These are phyloP conservation scores for Apodemus agrarius DNA, from an alignment of 2,797 vertebrate genomes.

Conservation along the genomic window DNA sequence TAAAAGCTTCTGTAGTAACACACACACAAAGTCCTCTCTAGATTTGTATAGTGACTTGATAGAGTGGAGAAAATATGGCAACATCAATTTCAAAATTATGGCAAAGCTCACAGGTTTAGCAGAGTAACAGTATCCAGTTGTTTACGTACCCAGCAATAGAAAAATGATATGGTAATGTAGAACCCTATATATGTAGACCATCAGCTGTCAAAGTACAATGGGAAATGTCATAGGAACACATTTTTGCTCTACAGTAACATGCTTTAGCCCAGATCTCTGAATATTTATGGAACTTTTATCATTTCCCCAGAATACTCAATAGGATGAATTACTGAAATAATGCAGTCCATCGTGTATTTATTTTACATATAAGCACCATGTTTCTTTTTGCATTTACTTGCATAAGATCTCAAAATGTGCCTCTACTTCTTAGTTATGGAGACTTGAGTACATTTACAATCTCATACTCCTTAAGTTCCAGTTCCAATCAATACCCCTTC, in stretches of 20 bases:
- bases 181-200: not conserved
- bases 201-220: not conserved
- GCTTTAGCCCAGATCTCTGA: not conserved
- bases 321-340: not conserved
- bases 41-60: not conserved
- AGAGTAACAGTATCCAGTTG: not conserved
- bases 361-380: not conserved
- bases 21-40: not conserved
- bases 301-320: not conserved
- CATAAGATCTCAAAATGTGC: not conserved
- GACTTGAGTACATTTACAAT: not conserved
- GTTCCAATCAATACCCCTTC: not conserved
- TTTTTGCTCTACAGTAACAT: not conserved
- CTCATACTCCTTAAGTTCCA: not conserved
- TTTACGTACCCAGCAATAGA: not conserved
- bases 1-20: not conserved
- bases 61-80: not conserved
- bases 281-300: not conserved
- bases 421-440: not conserved
- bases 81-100: not conserved
- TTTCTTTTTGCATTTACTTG: constrained; percentile 18
- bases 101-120: not conserved
- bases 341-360: not conserved
- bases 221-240: not conserved
- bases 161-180: not conserved